Conservation (phyloP, 2,113 vertebrate genomes). For the Ptilorrhoa leucosticta region DNA sequence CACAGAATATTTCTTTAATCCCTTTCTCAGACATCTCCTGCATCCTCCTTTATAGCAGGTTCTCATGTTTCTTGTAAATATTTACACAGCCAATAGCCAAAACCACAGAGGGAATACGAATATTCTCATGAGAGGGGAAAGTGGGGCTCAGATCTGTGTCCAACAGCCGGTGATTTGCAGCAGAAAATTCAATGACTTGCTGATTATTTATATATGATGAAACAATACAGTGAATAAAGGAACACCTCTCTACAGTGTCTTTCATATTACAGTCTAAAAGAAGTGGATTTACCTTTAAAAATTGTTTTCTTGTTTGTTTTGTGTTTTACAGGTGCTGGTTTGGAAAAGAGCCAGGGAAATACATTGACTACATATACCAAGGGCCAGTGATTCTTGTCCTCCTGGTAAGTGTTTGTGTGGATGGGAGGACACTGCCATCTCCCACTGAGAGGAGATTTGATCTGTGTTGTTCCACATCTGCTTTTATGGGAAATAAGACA, state of each 20-base stretch:
- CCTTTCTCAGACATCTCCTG: not conserved
- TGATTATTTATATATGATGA: not conserved
- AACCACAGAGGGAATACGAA: not conserved
- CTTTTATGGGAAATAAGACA: not conserved
- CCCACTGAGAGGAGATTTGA: not conserved
- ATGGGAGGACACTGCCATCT: not conserved
- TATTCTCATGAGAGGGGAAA: not conserved
- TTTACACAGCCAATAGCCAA: not conserved
- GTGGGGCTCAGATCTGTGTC: not conserved
- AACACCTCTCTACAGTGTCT: not conserved
- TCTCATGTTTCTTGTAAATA: not conserved
- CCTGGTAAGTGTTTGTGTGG: constrained; percentile 77
- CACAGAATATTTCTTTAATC: not conserved
- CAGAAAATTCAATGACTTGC: not conserved
- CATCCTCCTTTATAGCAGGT: not conserved
- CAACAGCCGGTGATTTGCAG: not conserved
- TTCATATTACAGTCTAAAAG: not conserved
- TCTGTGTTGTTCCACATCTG: not conserved
- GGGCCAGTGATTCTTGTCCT: constrained; percentile 96
- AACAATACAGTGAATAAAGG: not conserved
- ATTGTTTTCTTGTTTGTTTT: not conserved
- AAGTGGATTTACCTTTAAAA: not conserved
- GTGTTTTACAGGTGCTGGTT: constrained; percentile 91
- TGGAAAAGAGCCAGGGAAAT: constrained; percentile 94
- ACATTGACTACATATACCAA: constrained; percentile 97